These are phyloP conservation scores for Leiothrix lutea DNA, from an alignment of 2,113 vertebrate species.

Conservation along the genomic window DNA sequence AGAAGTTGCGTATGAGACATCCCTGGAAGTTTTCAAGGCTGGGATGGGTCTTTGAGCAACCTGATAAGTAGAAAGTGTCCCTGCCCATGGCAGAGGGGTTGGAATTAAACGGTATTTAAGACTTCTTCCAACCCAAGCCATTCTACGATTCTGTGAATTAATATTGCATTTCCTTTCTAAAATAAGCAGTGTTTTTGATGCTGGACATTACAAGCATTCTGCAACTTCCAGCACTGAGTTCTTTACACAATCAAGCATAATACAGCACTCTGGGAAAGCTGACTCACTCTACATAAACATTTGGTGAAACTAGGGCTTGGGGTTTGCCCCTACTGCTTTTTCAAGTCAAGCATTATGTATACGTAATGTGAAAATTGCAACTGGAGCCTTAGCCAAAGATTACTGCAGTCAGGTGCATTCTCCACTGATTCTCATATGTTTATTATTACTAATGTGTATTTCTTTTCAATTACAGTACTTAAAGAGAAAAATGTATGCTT, in stretches of 20 bases:
- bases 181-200: neutral
- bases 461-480: neutral
- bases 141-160: neutral
- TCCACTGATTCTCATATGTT: neutral
- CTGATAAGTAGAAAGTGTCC: neutral
- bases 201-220: neutral
- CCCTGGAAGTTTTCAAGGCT: neutral
- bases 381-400: neutral
- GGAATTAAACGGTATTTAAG: neutral
- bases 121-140: neutral
- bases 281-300: neutral
- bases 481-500: neutral
- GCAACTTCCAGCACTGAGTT: neutral
- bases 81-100: neutral
- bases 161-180: neutral
- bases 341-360: neutral
- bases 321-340: neutral
- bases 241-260: neutral
- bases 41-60: neutral
- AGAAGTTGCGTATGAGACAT: neutral
- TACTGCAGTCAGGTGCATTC: neutral
- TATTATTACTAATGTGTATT: neutral
- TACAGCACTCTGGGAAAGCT: neutral
- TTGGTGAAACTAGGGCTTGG: neutral
- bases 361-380: neutral